Evolutionary conservation across 1,140 invertebrate species (phyloP).

Genomic region (Frieseomelitta varia): DNA sequence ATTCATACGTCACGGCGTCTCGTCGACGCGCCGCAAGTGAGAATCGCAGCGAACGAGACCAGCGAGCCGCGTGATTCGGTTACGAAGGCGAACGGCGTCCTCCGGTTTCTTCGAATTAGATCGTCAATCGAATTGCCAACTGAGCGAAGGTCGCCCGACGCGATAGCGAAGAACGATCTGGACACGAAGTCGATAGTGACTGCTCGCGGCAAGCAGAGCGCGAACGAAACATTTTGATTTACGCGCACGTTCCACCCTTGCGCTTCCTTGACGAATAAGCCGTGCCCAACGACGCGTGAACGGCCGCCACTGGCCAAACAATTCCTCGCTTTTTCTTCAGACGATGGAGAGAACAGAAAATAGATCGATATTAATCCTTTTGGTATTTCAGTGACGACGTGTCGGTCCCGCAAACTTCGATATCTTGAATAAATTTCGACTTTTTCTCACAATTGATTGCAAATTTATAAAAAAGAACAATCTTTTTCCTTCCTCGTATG

Average conservation of each 20-base stretch:
- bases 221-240: constrained; percentile 25
- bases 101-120: constrained; percentile 56
- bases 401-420: no score
- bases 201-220: constrained; percentile 17
- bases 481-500: no score
- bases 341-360: neutral
- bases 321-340: neutral
- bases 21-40: neutral
- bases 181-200: neutral
- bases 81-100: constrained; percentile 46
- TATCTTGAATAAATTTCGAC: no score
- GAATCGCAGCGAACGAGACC: constrained; percentile 47
- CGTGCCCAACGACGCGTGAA: neutral
- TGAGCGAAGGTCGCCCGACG: neutral
- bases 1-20: constrained; percentile 22
- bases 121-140: constrained; percentile 55
- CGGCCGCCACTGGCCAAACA: neutral
- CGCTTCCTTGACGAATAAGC: neutral
- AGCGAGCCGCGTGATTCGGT: constrained; percentile 60
- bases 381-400: no score
- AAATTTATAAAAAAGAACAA: no score
- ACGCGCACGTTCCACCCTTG: constrained; percentile 13
- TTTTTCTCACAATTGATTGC: no score
- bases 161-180: constrained; percentile 27
- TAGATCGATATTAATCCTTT: neutral